phyloP scores from a whole-genome alignment of 2,888 invertebrate species.

The Blastobasis lacticolella region DNA sequence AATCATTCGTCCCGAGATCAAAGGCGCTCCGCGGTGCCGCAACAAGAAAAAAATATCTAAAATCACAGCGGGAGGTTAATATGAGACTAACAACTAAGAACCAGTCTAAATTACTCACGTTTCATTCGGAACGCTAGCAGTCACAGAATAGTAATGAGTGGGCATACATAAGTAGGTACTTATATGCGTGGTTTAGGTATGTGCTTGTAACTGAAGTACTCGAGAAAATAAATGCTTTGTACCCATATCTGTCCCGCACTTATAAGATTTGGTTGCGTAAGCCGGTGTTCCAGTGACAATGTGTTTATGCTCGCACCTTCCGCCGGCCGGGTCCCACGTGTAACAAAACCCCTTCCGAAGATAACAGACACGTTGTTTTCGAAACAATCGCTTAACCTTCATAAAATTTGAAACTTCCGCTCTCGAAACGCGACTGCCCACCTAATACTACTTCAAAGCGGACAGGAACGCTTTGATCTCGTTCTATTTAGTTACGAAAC shows the following conservation, averaged over 20 bases:
- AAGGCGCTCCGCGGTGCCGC: constrained; percentile 15
- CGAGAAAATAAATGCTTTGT: too few species aligned
- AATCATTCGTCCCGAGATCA: constrained; percentile 27
- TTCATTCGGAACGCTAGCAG: constrained; percentile 14
- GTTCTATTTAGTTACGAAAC: constrained; percentile 49
- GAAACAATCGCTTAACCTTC: constrained; percentile 5
- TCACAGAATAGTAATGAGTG: neutral
- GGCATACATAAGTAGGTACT: constrained; percentile 1
- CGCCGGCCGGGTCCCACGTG: too few species aligned
- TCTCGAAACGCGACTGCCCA: constrained; percentile 23
- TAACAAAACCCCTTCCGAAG: too few species aligned
- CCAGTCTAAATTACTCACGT: constrained; percentile 19
- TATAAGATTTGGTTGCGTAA: too few species aligned
- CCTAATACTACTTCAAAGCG: constrained; percentile 51
- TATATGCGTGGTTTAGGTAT: constrained; percentile 1
- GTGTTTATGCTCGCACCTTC: too few species aligned
- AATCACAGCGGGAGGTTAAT: constrained; percentile 24
- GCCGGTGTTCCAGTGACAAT: too few species aligned
- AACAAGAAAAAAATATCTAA: constrained; percentile 18
- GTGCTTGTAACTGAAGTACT: too few species aligned
- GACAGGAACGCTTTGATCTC: constrained; percentile 53
- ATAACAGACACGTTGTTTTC: neutral
- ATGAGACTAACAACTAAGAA: constrained; percentile 17
- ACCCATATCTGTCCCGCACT: too few species aligned
- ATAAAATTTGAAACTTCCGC: constrained; percentile 31